A percentile compares a stretch with the other conserved stretches of the same genome.
Conservation (phyloP, 2,113 vertebrate species). For the Eublepharis macularius region DNA sequence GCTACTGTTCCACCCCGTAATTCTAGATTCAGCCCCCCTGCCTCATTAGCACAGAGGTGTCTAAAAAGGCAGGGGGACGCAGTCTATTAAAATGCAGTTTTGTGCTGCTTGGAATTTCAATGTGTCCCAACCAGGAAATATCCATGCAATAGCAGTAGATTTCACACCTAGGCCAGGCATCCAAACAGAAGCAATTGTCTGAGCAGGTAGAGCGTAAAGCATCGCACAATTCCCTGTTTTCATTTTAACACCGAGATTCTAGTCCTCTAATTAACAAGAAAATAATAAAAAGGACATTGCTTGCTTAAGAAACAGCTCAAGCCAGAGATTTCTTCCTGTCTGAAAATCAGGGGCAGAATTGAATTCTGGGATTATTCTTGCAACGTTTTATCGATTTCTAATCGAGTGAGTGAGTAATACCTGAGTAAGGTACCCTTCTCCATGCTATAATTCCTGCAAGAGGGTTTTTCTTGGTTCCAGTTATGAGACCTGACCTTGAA, state of each 20-base stretch:
- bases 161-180: neutral
- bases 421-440: no score
- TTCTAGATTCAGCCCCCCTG: neutral
- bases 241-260: neutral
- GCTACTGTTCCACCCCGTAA: no score
- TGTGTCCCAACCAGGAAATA: neutral
- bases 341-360: no score
- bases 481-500: no score
- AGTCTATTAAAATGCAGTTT: neutral
- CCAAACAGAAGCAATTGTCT: neutral
- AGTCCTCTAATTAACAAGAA: neutral
- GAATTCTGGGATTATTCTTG: no score
- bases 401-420: no score
- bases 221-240: neutral
- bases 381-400: no score
- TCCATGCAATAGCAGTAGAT: no score
- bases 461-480: no score
- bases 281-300: neutral
- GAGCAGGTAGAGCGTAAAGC: neutral
- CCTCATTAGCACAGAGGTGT: neutral
- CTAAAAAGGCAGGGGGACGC: neutral
- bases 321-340: no score
- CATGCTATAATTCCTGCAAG: no score
- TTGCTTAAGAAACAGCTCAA: neutral
- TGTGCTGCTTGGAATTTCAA: neutral